Base-by-base conservation (phyloP, 64 coral and sea anemone genomes). In the Cladopsammia gracilis region DNA sequence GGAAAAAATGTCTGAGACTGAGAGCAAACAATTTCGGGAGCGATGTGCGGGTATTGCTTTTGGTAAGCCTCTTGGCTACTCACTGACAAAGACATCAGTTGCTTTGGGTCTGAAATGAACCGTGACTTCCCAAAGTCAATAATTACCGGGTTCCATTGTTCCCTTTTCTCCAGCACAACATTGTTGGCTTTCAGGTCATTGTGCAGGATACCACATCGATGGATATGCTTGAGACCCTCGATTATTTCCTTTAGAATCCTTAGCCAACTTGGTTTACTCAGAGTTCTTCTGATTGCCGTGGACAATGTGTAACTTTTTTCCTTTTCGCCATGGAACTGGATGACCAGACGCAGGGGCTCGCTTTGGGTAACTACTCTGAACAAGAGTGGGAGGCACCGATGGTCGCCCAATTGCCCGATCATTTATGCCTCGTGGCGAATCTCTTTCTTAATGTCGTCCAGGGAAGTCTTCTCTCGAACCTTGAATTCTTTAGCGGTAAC, bases 181-280 rank as follows among this genome's bases (percentile, higher is more conserved):
- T 94, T 89, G 62, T 85, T 94, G 10, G 48, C 45, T 56, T 94
- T 94, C 44, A 94, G 6, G 77, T 94, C 92, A 23, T 94, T 94
- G 70, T 94, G 92, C 57, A 89, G 70, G 71, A 94, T 71, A 23
- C 48, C 78, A 20, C 79, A 62, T 9, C 70, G 62, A 34, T 94
- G 92, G 20, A 79, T 50, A 13, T 89, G 76, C 34, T 72, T 57
- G 14, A 94, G 50, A 13, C 78, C 77, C 58, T 82, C 53, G 18
- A 85, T 71, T 10, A 88, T 48, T 10, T 81, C 20, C 22, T 59
- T 70, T 45, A 88, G 57, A 44, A 93, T 88, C 10, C 49, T 50
- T 24, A 78, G 23, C 92, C 92, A 93, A 54, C 62, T 50, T 44
- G 62, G 46, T 46, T 71, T 93, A 56, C 52, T 25, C 62, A 88